Conservation (phyloP, 2,888 invertebrate species). For the Stramonita haemastoma region DNA sequence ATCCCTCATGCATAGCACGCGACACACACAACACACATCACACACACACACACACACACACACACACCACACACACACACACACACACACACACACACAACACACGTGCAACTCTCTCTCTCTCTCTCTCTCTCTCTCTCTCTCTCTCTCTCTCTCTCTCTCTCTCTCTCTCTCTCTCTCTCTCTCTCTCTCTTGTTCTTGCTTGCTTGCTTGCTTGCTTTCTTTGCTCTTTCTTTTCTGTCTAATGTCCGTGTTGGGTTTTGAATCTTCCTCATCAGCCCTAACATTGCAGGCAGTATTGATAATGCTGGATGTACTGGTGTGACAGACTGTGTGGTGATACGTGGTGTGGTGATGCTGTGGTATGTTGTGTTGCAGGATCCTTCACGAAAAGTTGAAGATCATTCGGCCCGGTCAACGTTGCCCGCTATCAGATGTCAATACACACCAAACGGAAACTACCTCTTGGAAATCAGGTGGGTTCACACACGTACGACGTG, state of each 20-base stretch:
- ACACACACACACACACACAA: neutral
- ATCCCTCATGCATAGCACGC: neutral
- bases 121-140: neutral
- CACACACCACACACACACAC: neutral
- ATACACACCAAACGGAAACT: slow-evolving; percentile 83
- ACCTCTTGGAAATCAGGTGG: slow-evolving; percentile 71
- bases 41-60: neutral
- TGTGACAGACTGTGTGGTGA: neutral
- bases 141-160: slow-evolving; percentile 29
- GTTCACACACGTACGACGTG: neutral
- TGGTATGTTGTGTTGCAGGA: slow-evolving; percentile 55
- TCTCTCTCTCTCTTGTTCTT: slow-evolving; percentile 1
- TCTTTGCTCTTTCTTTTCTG: neutral
- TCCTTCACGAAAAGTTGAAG: slow-evolving; percentile 83
- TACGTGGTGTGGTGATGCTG: neutral
- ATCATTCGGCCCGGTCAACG: slow-evolving; percentile 93
- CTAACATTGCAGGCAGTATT: too few species aligned
- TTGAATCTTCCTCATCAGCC: too few species aligned
- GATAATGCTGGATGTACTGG: neutral
- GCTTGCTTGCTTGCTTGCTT: neutral
- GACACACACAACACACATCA: neutral
- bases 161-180: slow-evolving; percentile 29
- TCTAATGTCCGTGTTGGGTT: too few species aligned
- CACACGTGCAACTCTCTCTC: neutral
- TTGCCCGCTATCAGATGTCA: slow-evolving; percentile 97